phyloP scores from a whole-genome alignment of 2,797 vertebrate species.

The Sarcoramphus papa region DNA sequence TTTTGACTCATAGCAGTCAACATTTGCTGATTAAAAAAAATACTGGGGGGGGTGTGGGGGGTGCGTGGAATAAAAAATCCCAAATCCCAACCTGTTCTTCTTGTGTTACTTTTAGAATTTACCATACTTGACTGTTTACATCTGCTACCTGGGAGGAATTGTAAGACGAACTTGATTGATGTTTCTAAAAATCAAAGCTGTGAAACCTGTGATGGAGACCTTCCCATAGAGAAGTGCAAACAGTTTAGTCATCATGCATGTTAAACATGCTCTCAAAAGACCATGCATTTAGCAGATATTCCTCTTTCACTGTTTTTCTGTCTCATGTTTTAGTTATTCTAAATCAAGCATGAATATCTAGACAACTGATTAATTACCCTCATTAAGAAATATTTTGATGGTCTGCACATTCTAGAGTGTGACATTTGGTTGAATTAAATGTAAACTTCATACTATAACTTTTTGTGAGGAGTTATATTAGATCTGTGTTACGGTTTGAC shows the following conservation, averaged over 20 bases:
- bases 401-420: background rate
- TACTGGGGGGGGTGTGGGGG: background rate
- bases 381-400: background rate
- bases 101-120: background rate
- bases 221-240: background rate
- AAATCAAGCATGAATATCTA: background rate
- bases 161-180: background rate
- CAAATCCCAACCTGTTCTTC: background rate
- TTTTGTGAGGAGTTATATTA: background rate
- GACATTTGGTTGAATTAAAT: background rate
- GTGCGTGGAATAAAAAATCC: background rate
- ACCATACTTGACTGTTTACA: background rate
- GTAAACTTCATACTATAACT: background rate
- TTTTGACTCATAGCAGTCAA: background rate
- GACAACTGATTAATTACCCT: background rate
- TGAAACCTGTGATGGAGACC: background rate
- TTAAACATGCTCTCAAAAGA: background rate
- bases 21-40: background rate
- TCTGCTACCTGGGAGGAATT: background rate
- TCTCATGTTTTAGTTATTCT: background rate
- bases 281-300: background rate
- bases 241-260: background rate
- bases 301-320: background rate
- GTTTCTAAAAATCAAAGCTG: background rate
- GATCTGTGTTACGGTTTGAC: background rate